These are phyloP conservation scores for Acropternis orthonyx DNA, from an alignment of 2,797 vertebrate species.

Conservation along the genomic window DNA sequence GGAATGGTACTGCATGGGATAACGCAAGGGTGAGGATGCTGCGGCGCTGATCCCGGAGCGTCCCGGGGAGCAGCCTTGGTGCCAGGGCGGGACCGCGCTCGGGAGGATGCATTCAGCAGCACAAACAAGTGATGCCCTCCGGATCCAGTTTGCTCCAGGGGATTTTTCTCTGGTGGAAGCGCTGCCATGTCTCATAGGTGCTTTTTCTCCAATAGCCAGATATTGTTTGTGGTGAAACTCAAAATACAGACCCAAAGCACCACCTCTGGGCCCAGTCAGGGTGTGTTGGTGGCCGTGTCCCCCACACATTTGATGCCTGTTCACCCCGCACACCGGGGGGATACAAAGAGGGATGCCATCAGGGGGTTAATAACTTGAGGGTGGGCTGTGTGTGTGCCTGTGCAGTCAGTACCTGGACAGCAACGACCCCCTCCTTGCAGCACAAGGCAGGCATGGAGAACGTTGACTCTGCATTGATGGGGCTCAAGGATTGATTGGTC, in stretches of 20 bases:
- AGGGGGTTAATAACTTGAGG: not conserved
- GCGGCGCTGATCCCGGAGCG: rapidly evolving
- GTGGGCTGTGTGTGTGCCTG: not conserved
- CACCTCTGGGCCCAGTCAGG: not conserved
- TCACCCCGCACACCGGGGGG: not conserved
- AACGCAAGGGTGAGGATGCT: not conserved
- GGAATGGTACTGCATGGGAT: not conserved
- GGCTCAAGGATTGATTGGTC: not conserved
- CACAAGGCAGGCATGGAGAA: not conserved
- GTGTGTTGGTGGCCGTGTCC: not conserved
- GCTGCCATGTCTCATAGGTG: rapidly evolving
- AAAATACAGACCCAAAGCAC: not conserved
- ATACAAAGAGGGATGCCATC: rapidly evolving
- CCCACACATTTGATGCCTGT: rapidly evolving
- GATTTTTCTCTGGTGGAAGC: not conserved
- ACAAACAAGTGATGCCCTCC: not conserved
- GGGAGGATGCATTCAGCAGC: not conserved
- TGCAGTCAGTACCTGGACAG: not conserved
- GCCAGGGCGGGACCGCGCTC: rapidly evolving
- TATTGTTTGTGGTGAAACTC: not conserved
- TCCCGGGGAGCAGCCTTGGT: not conserved
- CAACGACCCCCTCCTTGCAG: not conserved
- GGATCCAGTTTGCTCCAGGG: rapidly evolving
- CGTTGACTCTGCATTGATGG: not conserved
- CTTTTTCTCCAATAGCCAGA: not conserved